Percentiles rank a stretch among this genome's conserved stretches.
phyloP scores from a whole-genome alignment of 2,888 invertebrate genomes.

The Glyphotaelius pellucidus region DNA sequence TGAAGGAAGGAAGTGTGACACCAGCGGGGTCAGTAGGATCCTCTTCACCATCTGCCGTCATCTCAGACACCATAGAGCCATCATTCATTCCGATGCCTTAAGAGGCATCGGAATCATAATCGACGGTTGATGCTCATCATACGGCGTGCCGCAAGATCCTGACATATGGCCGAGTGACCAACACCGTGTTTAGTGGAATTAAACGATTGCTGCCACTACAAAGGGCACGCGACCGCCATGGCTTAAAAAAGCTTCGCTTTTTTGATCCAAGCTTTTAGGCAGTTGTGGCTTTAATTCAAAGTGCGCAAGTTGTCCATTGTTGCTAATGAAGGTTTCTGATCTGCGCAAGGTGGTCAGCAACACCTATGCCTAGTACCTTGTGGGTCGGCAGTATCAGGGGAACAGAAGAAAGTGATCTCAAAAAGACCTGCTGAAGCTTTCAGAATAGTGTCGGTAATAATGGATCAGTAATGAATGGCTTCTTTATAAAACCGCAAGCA shows the following conservation, averaged over 20 bases:
- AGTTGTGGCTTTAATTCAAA: neutral
- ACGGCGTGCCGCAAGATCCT: neutral
- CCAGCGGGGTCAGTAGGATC: neutral
- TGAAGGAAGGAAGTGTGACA: neutral
- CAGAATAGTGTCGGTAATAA: slow-evolving; percentile 7
- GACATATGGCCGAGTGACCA: slow-evolving; percentile 33
- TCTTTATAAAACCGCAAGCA: neutral
- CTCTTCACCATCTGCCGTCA: slow-evolving; percentile 8
- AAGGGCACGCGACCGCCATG: slow-evolving; percentile 34
- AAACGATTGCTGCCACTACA: slow-evolving; percentile 19
- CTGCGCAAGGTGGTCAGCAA: neutral
- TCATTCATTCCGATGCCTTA: too few species aligned
- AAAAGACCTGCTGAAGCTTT: neutral
- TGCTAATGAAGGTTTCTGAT: slow-evolving; percentile 11
- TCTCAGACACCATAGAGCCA: neutral
- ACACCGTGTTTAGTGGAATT: slow-evolving; percentile 20
- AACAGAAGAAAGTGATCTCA: neutral
- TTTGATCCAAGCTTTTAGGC: neutral
- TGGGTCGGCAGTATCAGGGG: neutral
- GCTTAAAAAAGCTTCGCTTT: neutral
- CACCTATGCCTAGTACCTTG: neutral
- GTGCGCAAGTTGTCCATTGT: slow-evolving; percentile 8
- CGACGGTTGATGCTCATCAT: slow-evolving; percentile 12
- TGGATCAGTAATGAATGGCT: neutral
- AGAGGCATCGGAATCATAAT: neutral